These are phyloP conservation scores for Camarhynchus parvulus DNA, from an alignment of 2,113 vertebrate genomes.

Conservation along the genomic window DNA sequence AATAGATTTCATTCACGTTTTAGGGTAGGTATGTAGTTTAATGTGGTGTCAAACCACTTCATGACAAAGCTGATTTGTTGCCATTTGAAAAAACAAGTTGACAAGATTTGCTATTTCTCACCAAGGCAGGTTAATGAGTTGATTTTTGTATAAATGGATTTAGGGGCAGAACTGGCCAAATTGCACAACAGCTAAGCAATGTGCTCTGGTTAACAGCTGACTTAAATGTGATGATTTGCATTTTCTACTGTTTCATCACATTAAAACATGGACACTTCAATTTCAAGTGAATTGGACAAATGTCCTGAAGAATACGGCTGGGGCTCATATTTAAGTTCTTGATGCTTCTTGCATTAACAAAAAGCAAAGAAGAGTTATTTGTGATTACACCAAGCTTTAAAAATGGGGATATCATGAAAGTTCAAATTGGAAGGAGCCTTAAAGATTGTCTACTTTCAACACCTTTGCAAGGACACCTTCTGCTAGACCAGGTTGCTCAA, in stretches of 20 bases:
- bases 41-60: background rate
- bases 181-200: slow-evolving; percentile 58
- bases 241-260: slow-evolving; percentile 24
- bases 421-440: background rate
- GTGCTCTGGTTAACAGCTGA: slow-evolving; percentile 71
- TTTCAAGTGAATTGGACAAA: background rate
- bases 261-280: background rate
- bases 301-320: background rate
- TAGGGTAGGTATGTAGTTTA: background rate
- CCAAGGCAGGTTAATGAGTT: slow-evolving; percentile 56
- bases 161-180: slow-evolving; percentile 74
- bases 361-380: background rate
- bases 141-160: slow-evolving; percentile 75
- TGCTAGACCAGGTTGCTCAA: background rate
- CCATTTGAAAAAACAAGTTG: background rate
- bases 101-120: background rate
- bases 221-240: slow-evolving; percentile 63
- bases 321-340: background rate
- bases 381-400: background rate
- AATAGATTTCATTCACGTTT: background rate
- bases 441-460: background rate
- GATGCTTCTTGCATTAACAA: background rate
- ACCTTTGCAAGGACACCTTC: background rate
- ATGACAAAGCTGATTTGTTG: background rate
- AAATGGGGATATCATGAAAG: background rate